These are phyloP conservation scores for Hirtodrosophila confusa DNA, from an alignment of 2,888 invertebrate species.

Conservation along the genomic window DNA sequence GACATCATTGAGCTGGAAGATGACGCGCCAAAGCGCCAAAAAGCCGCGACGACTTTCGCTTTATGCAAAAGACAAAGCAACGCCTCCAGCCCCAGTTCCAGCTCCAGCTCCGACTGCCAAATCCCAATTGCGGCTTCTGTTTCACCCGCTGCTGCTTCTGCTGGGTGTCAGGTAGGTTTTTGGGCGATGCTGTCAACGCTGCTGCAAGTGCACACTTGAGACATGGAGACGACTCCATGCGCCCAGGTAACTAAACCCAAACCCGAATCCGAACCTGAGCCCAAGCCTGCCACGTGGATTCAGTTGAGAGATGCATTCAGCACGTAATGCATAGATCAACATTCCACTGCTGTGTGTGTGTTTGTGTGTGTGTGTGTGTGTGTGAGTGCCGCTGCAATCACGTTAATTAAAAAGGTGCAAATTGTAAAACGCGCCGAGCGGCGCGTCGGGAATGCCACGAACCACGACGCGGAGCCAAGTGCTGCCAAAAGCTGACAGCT, in stretches of 20 bases:
- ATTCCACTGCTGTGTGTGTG: slow-evolving; percentile 18
- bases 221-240: slow-evolving; percentile 55
- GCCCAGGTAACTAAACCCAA: slow-evolving; percentile 30
- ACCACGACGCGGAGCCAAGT: slow-evolving; percentile 60
- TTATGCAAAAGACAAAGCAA: slow-evolving; percentile 67
- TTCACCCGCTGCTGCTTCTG: slow-evolving; percentile 4
- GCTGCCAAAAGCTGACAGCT: slow-evolving; percentile 81
- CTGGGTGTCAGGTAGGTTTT: slow-evolving; percentile 43
- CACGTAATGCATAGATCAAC: slow-evolving; percentile 82
- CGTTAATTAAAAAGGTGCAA: slow-evolving; percentile 83
- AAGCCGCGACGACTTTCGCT: slow-evolving; percentile 68
- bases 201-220: slow-evolving; percentile 75
- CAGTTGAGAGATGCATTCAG: slow-evolving; percentile 68
- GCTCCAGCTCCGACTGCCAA: slow-evolving; percentile 10
- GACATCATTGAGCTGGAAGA: slow-evolving; percentile 78
- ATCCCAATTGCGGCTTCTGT: slow-evolving; percentile 51
- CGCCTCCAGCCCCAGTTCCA: slow-evolving; percentile 40
- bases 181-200: slow-evolving; percentile 36
- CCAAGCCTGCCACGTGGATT: slow-evolving; percentile 34
- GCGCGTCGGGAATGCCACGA: slow-evolving; percentile 66
- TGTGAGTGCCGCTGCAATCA: slow-evolving; percentile 75
- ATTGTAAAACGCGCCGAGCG: slow-evolving; percentile 77
- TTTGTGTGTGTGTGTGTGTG: slow-evolving; percentile 24
- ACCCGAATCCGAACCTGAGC: slow-evolving; percentile 9
- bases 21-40: slow-evolving; percentile 60